Conservation (phyloP, 2,113 vertebrate species). For the Boulengeromyrus knoepffleri region DNA sequence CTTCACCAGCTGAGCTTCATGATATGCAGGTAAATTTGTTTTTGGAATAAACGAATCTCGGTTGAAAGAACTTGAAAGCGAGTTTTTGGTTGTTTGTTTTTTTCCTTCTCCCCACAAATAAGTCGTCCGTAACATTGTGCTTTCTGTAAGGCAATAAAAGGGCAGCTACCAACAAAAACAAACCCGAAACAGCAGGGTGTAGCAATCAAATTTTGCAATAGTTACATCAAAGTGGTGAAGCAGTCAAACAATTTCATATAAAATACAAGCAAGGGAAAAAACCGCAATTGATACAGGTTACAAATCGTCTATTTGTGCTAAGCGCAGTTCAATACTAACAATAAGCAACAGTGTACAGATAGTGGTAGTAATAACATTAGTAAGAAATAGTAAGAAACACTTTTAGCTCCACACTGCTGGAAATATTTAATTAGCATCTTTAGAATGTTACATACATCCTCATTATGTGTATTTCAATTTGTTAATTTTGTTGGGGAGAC, state of each 20-base stretch:
- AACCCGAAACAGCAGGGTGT: conserved; percentile 2
- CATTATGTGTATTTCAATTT: conserved; percentile 67
- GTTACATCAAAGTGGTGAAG: conserved; percentile 59
- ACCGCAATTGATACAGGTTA: conserved; percentile 62
- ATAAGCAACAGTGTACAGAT: conserved; percentile 63
- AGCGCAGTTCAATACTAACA: conserved; percentile 68
- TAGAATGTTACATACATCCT: conserved; percentile 64
- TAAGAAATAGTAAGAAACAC: conserved; percentile 60
- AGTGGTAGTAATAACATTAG: conserved; percentile 65
- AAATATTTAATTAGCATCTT: conserved; percentile 50
- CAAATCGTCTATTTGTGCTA: conserved; percentile 67
- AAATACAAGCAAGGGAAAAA: conserved; percentile 64
- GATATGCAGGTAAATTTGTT: neutral
- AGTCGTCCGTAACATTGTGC: neutral
- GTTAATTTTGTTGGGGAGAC: conserved; percentile 53
- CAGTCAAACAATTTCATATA: conserved; percentile 63
- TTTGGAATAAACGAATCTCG: neutral
- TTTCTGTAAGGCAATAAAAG: neutral
- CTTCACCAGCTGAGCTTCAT: conserved; percentile 3
- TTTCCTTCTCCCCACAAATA: neutral
- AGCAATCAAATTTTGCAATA: conserved; percentile 18
- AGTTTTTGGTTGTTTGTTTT: neutral
- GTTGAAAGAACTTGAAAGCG: neutral
- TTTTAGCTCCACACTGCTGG: conserved; percentile 43
- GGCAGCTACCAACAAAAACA: neutral